Conservation (phyloP, 2,888 invertebrate genomes). For the Piscicola geometra region DNA sequence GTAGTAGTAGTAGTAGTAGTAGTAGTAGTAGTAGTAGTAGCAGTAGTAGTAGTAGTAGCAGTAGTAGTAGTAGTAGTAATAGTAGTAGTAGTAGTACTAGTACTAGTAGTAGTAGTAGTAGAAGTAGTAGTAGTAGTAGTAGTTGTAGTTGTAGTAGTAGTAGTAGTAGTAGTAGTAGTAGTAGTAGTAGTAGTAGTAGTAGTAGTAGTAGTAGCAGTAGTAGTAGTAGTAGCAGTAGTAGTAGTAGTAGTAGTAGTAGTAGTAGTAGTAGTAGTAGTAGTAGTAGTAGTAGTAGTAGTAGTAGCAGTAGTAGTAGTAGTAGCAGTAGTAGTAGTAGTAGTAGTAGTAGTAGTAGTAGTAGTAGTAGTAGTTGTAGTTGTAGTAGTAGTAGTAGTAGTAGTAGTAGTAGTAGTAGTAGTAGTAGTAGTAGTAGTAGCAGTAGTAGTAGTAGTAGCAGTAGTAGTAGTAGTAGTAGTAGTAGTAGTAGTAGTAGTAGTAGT, state of each 20-base stretch:
- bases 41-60: conserved; percentile 1
- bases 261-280: conserved; percentile 24
- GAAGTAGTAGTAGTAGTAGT: background rate
- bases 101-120: too few relatives aligned
- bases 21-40: conserved; percentile 24
- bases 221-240: conserved; percentile 20
- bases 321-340: conserved; percentile 22
- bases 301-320: conserved; percentile 22
- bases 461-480: conserved; percentile 24
- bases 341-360: conserved; percentile 24
- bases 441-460: conserved; percentile 22
- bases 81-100: conserved; percentile 59
- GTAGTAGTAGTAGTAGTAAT: too few relatives aligned
- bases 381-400: conserved; percentile 24
- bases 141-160: background rate
- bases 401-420: conserved; percentile 17
- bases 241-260: conserved; percentile 22
- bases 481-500: conserved; percentile 24
- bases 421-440: conserved; percentile 18
- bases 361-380: conserved; percentile 19
- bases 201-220: conserved; percentile 22
- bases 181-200: conserved; percentile 22
- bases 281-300: conserved; percentile 24
- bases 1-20: conserved; percentile 19
- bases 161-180: conserved; percentile 24